A percentile compares a stretch with the other conserved stretches of the same genome.
Conservation (phyloP, 2,113 vertebrate genomes). For the Prunella fulvescens region DNA sequence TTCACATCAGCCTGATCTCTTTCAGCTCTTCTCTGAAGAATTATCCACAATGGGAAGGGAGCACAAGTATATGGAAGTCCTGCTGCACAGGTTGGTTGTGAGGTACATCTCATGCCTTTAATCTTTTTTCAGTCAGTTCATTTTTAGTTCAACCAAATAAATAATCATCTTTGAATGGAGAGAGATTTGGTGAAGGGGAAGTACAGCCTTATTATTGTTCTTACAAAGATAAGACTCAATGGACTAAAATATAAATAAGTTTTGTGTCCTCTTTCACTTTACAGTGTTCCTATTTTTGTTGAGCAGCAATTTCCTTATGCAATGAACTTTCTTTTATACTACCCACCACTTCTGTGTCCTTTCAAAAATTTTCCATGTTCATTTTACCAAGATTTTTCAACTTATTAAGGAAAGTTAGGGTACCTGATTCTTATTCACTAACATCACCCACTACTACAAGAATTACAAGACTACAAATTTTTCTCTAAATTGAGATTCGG, state of each 20-base stretch:
- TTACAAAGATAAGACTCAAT: not conserved
- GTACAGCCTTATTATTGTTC: not conserved
- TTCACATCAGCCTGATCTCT: not conserved
- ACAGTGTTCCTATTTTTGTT: not conserved
- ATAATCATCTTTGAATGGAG: not conserved
- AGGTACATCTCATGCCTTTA: not conserved
- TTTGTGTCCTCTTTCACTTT: not conserved
- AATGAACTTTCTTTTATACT: not conserved
- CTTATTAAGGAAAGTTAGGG: not conserved
- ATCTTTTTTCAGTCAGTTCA: not conserved
- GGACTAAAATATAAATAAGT: not conserved
- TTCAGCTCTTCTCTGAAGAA: not conserved
- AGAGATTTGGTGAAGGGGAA: not conserved
- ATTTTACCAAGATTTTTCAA: not conserved
- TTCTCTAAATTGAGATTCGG: not conserved
- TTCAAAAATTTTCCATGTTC: not conserved
- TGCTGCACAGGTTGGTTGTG: not conserved
- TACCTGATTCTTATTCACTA: not conserved
- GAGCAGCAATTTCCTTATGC: not conserved
- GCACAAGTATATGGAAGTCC: not conserved
- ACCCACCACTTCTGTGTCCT: not conserved
- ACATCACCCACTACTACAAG: not conserved
- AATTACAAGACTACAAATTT: not conserved
- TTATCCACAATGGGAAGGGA: not conserved
- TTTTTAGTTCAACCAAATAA: not conserved